phyloP scores from a whole-genome alignment of 35 echinoderm and acorn worm genomes.

The Lytechinus variegatus region DNA sequence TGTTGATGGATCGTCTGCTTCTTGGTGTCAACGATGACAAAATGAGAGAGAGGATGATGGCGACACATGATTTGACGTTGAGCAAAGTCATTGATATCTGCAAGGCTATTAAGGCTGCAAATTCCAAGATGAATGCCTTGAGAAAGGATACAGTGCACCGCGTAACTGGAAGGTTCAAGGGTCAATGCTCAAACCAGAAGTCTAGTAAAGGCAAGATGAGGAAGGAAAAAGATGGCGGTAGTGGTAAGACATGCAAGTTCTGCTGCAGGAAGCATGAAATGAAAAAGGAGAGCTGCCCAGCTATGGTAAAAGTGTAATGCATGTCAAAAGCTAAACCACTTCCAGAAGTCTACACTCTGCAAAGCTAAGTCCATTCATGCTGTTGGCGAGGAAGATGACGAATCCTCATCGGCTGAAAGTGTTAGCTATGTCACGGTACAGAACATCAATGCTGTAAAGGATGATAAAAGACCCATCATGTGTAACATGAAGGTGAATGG shows the following conservation, averaged over 20 bases:
- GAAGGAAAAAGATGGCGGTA: no score
- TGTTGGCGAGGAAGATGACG: neutral
- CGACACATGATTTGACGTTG: slow-evolving; percentile 53
- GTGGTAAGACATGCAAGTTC: slow-evolving; percentile 43
- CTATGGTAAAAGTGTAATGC: neutral
- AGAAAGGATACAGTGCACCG: neutral
- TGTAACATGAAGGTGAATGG: slow-evolving; percentile 45
- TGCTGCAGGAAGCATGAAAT: neutral
- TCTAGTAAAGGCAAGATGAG: no score
- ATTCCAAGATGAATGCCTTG: slow-evolving; percentile 22
- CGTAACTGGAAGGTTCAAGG: no score
- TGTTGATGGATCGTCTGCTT: no score
- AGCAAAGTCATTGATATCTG: slow-evolving; percentile 50
- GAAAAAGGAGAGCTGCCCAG: no score
- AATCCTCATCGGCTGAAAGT: neutral
- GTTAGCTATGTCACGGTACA: neutral
- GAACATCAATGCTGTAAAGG: neutral
- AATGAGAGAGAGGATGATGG: slow-evolving; percentile 61
- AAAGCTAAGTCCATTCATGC: neutral
- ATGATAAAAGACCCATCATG: neutral
- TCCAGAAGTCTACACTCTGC: neutral
- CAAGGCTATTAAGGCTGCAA: slow-evolving; percentile 48
- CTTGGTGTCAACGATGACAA: no score
- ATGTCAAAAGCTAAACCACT: slow-evolving; percentile 37
- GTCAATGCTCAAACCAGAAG: no score